Evolutionary conservation across 2,888 invertebrate genomes (phyloP), one percentile per base, ranked within the genome.

Genomic region (Acronicta aceris): DNA sequence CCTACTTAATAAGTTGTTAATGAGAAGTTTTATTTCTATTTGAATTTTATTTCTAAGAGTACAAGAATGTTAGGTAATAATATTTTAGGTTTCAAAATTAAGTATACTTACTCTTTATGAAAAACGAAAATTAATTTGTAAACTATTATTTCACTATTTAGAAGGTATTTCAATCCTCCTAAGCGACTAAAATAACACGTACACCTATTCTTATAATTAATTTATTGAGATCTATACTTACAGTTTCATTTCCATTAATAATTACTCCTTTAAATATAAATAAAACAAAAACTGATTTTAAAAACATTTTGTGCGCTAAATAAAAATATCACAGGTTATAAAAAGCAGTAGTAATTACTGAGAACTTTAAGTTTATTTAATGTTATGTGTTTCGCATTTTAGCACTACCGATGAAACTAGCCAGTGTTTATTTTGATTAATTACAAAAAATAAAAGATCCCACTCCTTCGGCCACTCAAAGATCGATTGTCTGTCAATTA

Each of bases 251-350:
- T 71, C 81, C 83, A 73, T 60, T 67, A 43, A 79, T 63, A 65
- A 79, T 49, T 61, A 77, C 59, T 40, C 68, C 49, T 59, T 48
- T 59, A 67, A 76, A 74, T 73, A 86, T 63, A 77, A 86, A 43
- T 68, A 86, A 68, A 74, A 79, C 43, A 36, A 75, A 52, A 78
- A 78, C 67, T 69, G 83, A 66, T 72, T 66, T 78, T n/a, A 71
- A 56, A 73, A 75, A 81, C 90, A 91, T 91, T 79, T 82, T 86
- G 59, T 43, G 52, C 62, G 38, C 48, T 65, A 72, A 65, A 58
- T 59, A 70, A 77, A 65, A 69, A 66, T 85, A 89, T 87, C 86
- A 87, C 87, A 88, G 87, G 59, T 70, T 65, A 43, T 51, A 65
- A 79, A 81, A 83, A 79, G 78, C 74, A 79, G 61, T 47, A 50